A percentile compares a stretch with the other conserved stretches of the same genome.
Conservation (phyloP, 2,888 invertebrate species). For the Drosophila atroscutellata region DNA sequence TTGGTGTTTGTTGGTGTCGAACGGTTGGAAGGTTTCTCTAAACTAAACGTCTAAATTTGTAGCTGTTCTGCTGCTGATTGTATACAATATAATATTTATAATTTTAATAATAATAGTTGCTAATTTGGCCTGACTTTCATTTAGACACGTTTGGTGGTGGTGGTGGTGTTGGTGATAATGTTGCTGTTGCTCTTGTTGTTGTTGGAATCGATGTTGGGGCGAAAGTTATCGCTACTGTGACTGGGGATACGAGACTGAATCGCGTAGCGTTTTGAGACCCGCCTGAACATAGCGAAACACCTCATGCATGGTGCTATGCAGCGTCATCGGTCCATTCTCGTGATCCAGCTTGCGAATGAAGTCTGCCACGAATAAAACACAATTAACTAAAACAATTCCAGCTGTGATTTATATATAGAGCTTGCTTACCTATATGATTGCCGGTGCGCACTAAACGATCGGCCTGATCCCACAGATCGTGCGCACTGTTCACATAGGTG, state of each 20-base stretch:
- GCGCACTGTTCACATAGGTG: conserved; percentile 92
- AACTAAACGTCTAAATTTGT: conserved; percentile 56
- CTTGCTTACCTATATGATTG: conserved; percentile 93
- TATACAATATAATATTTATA: conserved; percentile 24
- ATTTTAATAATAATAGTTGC: conserved; percentile 67
- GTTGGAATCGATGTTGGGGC: conserved; percentile 36
- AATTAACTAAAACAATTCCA: no score
- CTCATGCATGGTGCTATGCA: conserved; percentile 94
- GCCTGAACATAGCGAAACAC: conserved; percentile 92
- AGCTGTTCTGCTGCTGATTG: conserved; percentile 26
- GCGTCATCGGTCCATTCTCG: conserved; percentile 93
- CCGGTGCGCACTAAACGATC: conserved; percentile 91
- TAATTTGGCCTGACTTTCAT: conserved; percentile 80
- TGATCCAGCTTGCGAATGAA: no score
- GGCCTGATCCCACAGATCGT: conserved; percentile 97
- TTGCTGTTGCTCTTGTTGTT: conserved; percentile 29
- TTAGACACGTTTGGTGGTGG: conserved; percentile 81
- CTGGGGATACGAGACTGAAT: conserved; percentile 77
- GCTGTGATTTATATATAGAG: no score
- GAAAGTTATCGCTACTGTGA: conserved; percentile 58
- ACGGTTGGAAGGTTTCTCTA: conserved; percentile 60
- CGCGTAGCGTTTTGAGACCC: conserved; percentile 84
- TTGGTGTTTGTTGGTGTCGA: conserved; percentile 13
- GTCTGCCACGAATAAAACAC: no score
- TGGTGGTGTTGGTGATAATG: conserved; percentile 47